Evolutionary conservation across 2,113 vertebrate genomes (phyloP), one percentile per base, ranked within the genome.

Genomic region (Catagonus wagneri): DNA sequence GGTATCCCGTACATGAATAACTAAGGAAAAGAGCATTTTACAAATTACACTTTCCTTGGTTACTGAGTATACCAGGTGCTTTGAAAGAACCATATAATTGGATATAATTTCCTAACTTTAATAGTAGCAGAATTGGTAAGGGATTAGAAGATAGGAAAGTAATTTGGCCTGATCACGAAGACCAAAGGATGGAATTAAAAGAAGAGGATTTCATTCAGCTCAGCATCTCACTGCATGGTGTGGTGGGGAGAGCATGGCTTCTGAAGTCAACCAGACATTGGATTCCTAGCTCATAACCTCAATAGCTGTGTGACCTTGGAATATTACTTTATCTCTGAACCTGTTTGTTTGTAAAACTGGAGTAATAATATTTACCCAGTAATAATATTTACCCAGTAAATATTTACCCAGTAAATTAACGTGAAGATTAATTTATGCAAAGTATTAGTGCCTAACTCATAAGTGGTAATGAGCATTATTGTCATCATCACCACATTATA

Each of bases 71-170:
- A 25, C 10, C 10, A 84, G 58, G 60, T 58, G 71, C 23, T 71
- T 88, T 61, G 89, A 69, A 96, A 72, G 29, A 50, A 56, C 23
- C 34, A 20, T n/a, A n/a, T n/a, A n/a, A n/a, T n/a, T 89, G 52
- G 25, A 50, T 83, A 50, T 83, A 81, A 76, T 75, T 80, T 90
- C 34, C 93, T 95, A 90, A 80, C 58, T 86, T 92, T 89, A 89
- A n/a, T 83, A 78, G 66, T 44, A 84, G 27, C 29, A 84, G 60
- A 79, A 71, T 17, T 78, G 61, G 32, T 83, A 92, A 89, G 16
- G 29, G 32, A 85, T 60, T 6, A 65, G n/a, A 96, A 54, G 27
- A 44, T 14, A 60, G 52, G 58, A 86, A 52, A 50, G 17, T 4
- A 93, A 34, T 19, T 93, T 74, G 63, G n/a, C n/a, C 44, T 92